A percentile compares a stretch with the other conserved stretches of the same genome.
Evolutionary conservation across 2,888 invertebrate genomes (phyloP).

Genomic region (Malacosoma neustria): DNA sequence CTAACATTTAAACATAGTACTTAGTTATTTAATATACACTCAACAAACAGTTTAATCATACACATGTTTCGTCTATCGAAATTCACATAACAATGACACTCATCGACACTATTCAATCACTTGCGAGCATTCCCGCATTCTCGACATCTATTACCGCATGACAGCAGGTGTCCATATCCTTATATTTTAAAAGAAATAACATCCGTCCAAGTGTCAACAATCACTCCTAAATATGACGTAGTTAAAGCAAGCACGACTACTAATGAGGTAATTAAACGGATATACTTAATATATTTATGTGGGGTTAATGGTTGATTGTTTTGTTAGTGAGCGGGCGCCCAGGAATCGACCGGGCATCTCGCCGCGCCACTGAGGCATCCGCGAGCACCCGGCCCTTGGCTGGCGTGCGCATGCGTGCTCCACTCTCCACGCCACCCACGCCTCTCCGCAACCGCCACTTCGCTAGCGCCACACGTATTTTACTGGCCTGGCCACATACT

Average conservation of each 20-base stretch:
- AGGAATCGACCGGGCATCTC: constrained; percentile 68
- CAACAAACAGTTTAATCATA: neutral
- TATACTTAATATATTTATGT: constrained; percentile 22
- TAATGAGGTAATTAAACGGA: constrained; percentile 1
- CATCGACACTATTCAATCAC: neutral
- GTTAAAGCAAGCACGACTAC: neutral
- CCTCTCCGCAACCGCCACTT: constrained; percentile 18
- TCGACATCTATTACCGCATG: constrained; percentile 25
- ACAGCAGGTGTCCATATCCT: constrained; percentile 34
- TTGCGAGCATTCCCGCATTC: neutral
- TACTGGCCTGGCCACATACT: neutral
- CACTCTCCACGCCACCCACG: constrained; percentile 23
- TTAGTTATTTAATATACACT: neutral
- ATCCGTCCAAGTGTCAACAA: constrained; percentile 9
- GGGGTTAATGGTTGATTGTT: constrained; percentile 36
- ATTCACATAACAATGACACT: constrained; percentile 1
- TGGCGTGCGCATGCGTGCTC: constrained; percentile 48
- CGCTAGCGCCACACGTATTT: constrained; percentile 5
- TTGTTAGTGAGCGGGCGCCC: constrained; percentile 41
- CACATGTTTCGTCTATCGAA: neutral
- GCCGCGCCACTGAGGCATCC: constrained; percentile 66
- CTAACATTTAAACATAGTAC: neutral
- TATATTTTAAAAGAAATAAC: constrained; percentile 23
- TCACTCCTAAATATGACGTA: neutral
- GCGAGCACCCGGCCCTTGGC: constrained; percentile 43